Conservation (phyloP, 2,888 invertebrate species). For the Hyposoter dolosus region DNA sequence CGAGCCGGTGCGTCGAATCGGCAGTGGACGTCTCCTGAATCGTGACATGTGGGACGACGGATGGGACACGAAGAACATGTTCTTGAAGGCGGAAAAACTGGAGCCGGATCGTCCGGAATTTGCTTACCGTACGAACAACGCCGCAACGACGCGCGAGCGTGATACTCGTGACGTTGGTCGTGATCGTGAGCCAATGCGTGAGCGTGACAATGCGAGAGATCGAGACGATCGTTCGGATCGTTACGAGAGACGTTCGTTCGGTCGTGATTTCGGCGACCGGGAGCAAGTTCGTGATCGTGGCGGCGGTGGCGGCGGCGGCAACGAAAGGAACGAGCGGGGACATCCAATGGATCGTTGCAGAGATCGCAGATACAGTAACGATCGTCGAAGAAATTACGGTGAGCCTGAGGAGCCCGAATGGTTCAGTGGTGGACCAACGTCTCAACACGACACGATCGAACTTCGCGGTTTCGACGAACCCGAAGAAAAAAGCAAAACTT, state of each 20-base stretch:
- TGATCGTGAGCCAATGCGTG: conserved; percentile 77
- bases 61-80: conserved; percentile 74
- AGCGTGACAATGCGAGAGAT: conserved; percentile 81
- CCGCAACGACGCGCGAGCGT: conserved; percentile 74
- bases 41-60: conserved; percentile 88
- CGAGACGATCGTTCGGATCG: conserved; percentile 84
- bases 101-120: conserved; percentile 82
- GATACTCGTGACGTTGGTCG: conserved; percentile 70
- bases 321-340: conserved; percentile 76
- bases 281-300: conserved; percentile 78
- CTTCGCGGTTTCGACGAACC: conserved; percentile 96
- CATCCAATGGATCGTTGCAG: conserved; percentile 82
- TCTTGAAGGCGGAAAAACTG: conserved; percentile 78
- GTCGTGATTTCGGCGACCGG: conserved; percentile 85
- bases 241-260: conserved; percentile 86
- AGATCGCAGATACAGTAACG: conserved; percentile 77
- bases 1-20: conserved; percentile 89
- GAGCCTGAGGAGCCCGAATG: conserved; percentile 95
- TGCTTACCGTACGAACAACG: conserved; percentile 78
- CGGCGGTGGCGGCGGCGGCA: conserved; percentile 79
- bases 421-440: conserved; percentile 95
- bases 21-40: conserved; percentile 93
- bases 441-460: conserved; percentile 96
- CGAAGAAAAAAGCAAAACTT: conserved; percentile 80
- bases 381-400: conserved; percentile 86